These are phyloP conservation scores for Potorous gilbertii DNA, from an alignment of 2,797 vertebrate species.

Conservation along the genomic window DNA sequence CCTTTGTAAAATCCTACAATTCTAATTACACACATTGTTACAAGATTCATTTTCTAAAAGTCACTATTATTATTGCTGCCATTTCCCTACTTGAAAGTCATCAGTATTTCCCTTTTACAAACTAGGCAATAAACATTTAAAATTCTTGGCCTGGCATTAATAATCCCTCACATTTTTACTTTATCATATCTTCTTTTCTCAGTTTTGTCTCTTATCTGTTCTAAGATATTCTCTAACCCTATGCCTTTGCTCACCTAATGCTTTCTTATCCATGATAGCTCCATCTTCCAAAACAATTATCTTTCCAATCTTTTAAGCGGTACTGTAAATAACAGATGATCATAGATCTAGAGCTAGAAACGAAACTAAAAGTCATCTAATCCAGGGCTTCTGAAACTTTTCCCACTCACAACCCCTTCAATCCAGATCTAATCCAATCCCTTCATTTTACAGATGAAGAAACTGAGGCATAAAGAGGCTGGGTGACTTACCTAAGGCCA, in stretches of 20 bases:
- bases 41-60: background rate
- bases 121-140: background rate
- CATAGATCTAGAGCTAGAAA: background rate
- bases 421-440: background rate
- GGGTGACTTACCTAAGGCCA: background rate
- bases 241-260: background rate
- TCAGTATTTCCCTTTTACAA: background rate
- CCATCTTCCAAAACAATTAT: background rate
- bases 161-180: background rate
- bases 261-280: background rate
- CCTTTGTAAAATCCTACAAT: background rate
- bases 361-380: background rate
- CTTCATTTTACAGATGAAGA: background rate
- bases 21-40: background rate
- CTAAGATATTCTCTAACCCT: background rate
- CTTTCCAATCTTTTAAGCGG: background rate
- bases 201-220: background rate
- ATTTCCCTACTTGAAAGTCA: background rate
- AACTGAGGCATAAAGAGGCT: background rate
- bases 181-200: background rate
- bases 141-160: background rate
- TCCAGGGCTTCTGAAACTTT: background rate
- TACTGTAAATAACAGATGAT: background rate
- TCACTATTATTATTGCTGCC: background rate
- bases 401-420: too few species aligned